phyloP scores from a whole-genome alignment of 2,888 invertebrate genomes.

The Eulithis testata region DNA sequence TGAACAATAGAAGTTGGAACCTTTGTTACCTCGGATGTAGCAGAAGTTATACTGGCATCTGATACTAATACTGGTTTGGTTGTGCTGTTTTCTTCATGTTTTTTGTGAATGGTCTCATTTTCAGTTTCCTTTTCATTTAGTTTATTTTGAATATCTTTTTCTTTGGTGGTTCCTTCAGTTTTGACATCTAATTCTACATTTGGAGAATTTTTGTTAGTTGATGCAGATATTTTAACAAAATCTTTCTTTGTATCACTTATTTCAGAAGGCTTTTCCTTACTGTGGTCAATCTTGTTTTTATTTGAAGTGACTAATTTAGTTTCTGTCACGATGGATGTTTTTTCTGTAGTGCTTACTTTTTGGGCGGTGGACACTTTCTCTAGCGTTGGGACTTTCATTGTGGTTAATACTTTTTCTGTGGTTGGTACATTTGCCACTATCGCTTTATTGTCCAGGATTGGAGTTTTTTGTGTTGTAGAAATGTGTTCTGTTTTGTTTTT shows the following conservation, averaged over 20 bases:
- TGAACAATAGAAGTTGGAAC: slow-evolving; percentile 12
- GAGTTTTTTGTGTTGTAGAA: slow-evolving; percentile 17
- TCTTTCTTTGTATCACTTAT: slow-evolving; percentile 40
- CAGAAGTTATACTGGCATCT: slow-evolving; percentile 29
- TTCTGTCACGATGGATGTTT: slow-evolving; percentile 30
- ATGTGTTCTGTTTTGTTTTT: slow-evolving; percentile 1
- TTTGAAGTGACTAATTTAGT: slow-evolving; percentile 25
- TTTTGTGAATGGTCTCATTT: slow-evolving; percentile 22
- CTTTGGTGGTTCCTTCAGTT: slow-evolving; percentile 24
- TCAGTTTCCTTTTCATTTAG: slow-evolving; percentile 21
- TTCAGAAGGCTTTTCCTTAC: slow-evolving; percentile 31
- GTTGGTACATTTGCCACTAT: slow-evolving; percentile 19
- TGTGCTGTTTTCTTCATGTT: slow-evolving; percentile 33
- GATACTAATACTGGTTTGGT: background rate
- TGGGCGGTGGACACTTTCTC: slow-evolving; percentile 29
- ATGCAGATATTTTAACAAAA: slow-evolving; percentile 51
- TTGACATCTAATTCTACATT: slow-evolving; percentile 23
- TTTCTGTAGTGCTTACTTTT: slow-evolving; percentile 31
- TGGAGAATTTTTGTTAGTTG: slow-evolving; percentile 31
- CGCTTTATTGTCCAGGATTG: slow-evolving; percentile 35
- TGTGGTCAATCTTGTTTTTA: slow-evolving; percentile 30
- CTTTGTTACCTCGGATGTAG: slow-evolving; percentile 31
- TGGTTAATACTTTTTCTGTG: slow-evolving; percentile 21
- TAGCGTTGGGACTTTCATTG: slow-evolving; percentile 11
- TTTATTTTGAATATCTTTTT: slow-evolving; percentile 22